phyloP scores from a whole-genome alignment of 2,888 invertebrate species.

The Hemaris fuciformis region DNA sequence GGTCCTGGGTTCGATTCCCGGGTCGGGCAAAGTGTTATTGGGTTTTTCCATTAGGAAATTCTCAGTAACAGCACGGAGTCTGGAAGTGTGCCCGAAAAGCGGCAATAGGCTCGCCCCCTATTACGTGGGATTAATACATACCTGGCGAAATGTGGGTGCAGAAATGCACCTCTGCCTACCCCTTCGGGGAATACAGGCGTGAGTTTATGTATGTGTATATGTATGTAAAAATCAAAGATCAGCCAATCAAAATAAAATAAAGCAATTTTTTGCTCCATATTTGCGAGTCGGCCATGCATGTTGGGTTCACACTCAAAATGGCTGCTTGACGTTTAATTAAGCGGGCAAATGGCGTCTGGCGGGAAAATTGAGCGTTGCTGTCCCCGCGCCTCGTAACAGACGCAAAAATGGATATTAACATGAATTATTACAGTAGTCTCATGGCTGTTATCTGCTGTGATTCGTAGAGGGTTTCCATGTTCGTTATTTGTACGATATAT shows the following conservation, averaged over 20 bases:
- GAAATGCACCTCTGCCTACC: too few species aligned
- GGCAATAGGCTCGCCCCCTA: too few species aligned
- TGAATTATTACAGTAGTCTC: constrained; percentile 9
- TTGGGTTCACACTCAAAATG: constrained; percentile 57
- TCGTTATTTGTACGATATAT: not conserved
- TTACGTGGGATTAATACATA: too few species aligned
- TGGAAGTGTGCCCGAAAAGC: too few species aligned
- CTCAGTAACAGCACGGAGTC: too few species aligned
- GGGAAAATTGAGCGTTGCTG: constrained; percentile 27
- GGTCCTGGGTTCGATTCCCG: too few species aligned
- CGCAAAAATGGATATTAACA: constrained; percentile 14
- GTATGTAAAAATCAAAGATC: not conserved
- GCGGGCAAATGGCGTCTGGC: constrained; percentile 39
- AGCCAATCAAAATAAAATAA: not conserved
- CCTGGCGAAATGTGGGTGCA: too few species aligned
- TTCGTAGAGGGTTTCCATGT: not conserved
- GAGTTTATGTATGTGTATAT: too few species aligned
- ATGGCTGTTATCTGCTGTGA: not conserved
- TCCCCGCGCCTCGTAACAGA: constrained; percentile 11
- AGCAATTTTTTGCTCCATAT: not conserved
- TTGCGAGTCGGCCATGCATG: constrained; percentile 35
- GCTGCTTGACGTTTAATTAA: constrained; percentile 70
- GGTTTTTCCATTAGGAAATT: too few species aligned
- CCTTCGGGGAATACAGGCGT: too few species aligned
- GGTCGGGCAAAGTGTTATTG: too few species aligned